A percentile compares a stretch with the other conserved stretches of the same genome.
phyloP scores from a whole-genome alignment of 2,797 vertebrate species.

The Novumbra hubbsi region DNA sequence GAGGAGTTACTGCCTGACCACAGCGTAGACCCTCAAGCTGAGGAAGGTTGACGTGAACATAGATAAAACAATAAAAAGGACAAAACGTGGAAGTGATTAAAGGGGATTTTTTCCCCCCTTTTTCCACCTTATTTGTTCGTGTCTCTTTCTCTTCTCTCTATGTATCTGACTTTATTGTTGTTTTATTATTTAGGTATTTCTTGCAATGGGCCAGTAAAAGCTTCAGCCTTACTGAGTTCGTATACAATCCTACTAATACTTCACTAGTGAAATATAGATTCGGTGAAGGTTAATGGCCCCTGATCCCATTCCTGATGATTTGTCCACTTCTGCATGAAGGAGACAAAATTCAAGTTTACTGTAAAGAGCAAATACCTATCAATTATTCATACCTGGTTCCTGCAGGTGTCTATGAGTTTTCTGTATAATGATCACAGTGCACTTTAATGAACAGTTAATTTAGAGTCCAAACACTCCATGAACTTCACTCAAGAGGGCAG shows the following conservation, averaged over 20 bases:
- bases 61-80: slow-evolving; percentile 13
- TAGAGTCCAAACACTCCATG: slow-evolving; percentile 34
- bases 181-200: slow-evolving; percentile 8
- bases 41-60: slow-evolving; percentile 2
- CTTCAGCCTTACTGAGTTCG: not conserved
- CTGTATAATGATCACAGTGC: not conserved
- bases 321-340: not conserved
- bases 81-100: slow-evolving; percentile 36
- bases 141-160: not conserved
- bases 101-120: not conserved
- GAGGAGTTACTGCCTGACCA: not conserved
- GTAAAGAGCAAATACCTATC: not conserved
- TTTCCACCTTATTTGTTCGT: not conserved
- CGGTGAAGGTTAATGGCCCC: not conserved
- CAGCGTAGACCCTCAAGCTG: not conserved
- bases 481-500: slow-evolving; percentile 36
- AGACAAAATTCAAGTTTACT: not conserved
- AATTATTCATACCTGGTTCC: not conserved
- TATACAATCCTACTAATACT: not conserved
- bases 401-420: not conserved
- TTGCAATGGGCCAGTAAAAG: slow-evolving; percentile 5
- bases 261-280: not conserved
- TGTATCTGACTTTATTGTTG: not conserved
- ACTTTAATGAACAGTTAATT: slow-evolving; percentile 5
- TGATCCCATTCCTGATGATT: not conserved